Evolutionary conservation across 2,797 vertebrate genomes (phyloP), one percentile per base, ranked within the genome.

Genomic region (Amniataba percoides): DNA sequence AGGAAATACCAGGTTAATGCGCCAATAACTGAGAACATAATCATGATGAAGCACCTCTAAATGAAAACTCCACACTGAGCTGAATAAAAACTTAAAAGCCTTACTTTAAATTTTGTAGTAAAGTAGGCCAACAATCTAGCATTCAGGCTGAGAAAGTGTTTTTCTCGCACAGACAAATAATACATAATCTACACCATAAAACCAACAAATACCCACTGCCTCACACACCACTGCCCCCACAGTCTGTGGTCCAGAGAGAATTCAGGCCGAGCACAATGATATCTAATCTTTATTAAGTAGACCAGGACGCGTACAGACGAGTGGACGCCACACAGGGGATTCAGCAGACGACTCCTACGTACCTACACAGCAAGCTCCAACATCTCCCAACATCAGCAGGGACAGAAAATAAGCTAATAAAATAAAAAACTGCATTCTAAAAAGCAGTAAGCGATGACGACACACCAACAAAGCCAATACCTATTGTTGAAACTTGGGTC

Each of bases 221-320:
- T 59, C 66, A 23, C 46, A 58, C 45, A 4, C 66, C 66, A 61
- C 52, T 59, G 25, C 60, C 45, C 49, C 52, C 36, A 53, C 60
- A 73, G 15, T 34, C 13, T 9, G 31, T 62, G 59, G 74, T 84
- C 40, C 69, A 76, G 52, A 69, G 53, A 83, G 65, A 49, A 68
- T 62, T 57, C 71, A 78, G 48, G 6, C 55, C 7, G 8, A 68
- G 58, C 73, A 49, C 63, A 21, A 57, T 55, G 82, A 86, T 81
- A 82, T 68, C 72, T 80, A 74, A 88, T 82, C 77, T 66, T 59
- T 53, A 74, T 65, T 66, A 78, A 84, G 86, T 34, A 81, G 55
- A 73, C 71, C 69, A 51, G 65, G 31, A 61, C 68, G 64, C 52
- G 80, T 52, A 43, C 71, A 42, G 68, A 80, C 68, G 76, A 45